Percentiles rank a stretch among this genome's conserved stretches.
phyloP scores from a whole-genome alignment of 2,888 invertebrate genomes.

The Pegoplata infirma region DNA sequence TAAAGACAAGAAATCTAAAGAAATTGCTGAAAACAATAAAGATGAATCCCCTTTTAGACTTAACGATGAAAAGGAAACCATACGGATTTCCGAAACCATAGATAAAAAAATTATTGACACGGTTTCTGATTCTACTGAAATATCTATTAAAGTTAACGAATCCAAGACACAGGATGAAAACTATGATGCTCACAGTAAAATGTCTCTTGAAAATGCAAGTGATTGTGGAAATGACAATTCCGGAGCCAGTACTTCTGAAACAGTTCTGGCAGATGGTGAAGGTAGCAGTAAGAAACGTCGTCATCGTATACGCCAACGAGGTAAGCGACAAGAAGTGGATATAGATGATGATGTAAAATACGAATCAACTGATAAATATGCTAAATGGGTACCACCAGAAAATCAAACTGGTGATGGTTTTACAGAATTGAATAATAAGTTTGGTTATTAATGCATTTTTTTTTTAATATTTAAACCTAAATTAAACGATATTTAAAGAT shows the following conservation, averaged over 20 bases:
- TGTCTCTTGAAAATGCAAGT: too few relatives aligned
- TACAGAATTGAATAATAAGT: conserved; percentile 87
- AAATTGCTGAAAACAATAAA: not conserved
- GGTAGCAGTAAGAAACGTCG: conserved; percentile 68
- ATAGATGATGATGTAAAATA: conserved; percentile 78
- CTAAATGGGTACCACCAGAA: conserved; percentile 87
- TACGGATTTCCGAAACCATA: not conserved
- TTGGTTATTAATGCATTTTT: conserved; percentile 81
- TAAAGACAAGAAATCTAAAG: not conserved
- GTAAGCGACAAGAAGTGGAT: conserved; percentile 75
- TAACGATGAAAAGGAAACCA: not conserved
- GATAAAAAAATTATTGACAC: not conserved
- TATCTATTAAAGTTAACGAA: not conserved
- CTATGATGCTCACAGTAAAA: too few relatives aligned
- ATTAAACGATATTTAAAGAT: too few relatives aligned
- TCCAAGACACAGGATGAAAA: not conserved
- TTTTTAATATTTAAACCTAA: too few relatives aligned
- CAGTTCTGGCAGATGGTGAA: not conserved
- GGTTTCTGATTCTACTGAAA: not conserved
- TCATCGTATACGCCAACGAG: conserved; percentile 73
- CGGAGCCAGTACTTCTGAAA: not conserved
- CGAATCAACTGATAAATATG: conserved; percentile 82
- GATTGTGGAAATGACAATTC: not conserved
- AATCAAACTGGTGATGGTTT: conserved; percentile 88
- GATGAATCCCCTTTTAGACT: not conserved